Conservation (phyloP, 2,888 invertebrate species). For the Rhagophthalmus giganteus region DNA sequence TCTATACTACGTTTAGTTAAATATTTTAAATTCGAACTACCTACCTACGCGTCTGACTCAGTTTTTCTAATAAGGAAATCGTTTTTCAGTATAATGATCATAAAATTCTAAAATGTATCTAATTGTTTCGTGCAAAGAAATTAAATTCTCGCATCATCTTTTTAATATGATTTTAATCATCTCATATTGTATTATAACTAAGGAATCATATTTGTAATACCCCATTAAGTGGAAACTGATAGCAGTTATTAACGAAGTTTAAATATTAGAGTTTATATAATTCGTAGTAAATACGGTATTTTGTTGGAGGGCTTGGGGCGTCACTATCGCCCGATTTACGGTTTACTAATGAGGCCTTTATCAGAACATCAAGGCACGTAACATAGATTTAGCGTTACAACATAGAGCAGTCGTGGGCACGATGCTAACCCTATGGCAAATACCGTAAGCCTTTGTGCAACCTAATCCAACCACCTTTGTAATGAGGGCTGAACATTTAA, state of each 20-base stretch:
- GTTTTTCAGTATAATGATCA: not conserved
- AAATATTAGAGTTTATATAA: constrained; percentile 35
- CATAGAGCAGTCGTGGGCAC: constrained; percentile 38
- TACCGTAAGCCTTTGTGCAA: constrained; percentile 36
- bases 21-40: too few relatives aligned
- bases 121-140: constrained; percentile 17
- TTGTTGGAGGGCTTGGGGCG: constrained; percentile 39
- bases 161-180: constrained; percentile 28
- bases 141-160: constrained; percentile 17
- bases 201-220: constrained; percentile 32
- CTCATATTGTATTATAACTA: constrained; percentile 15
- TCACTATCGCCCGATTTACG: constrained; percentile 55
- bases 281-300: constrained; percentile 38
- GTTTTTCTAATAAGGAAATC: not conserved
- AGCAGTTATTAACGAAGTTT: constrained; percentile 35
- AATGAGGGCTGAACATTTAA: too few relatives aligned
- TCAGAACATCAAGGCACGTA: constrained; percentile 57
- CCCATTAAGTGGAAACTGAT: constrained; percentile 34
- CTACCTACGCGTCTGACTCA: too few relatives aligned
- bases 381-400: constrained; percentile 56
- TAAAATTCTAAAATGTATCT: not conserved
- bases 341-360: constrained; percentile 59
- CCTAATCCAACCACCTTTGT: constrained; percentile 23
- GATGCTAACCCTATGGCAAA: constrained; percentile 49
- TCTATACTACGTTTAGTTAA: too few relatives aligned